These are phyloP conservation scores for Tachina fera DNA, from an alignment of 2,888 invertebrate species.

Conservation along the genomic window DNA sequence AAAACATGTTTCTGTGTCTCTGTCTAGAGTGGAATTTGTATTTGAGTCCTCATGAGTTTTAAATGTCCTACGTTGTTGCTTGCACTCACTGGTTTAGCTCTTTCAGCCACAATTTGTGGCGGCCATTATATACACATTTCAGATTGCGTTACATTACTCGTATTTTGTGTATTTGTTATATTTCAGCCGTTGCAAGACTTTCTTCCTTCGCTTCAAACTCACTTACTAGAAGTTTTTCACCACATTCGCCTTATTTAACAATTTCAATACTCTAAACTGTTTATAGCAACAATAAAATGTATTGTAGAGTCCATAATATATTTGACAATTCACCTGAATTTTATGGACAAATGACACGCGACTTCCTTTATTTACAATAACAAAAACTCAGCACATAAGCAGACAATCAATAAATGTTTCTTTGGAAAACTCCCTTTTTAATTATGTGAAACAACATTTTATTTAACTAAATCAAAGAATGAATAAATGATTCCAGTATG, in stretches of 20 bases:
- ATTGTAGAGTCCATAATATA: conserved; percentile 43
- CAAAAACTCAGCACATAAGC: not conserved
- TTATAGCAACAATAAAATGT: conserved; percentile 11
- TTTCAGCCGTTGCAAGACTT: conserved; percentile 29
- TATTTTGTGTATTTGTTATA: not conserved
- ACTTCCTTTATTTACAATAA: conserved; percentile 28
- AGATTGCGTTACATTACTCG: conserved; percentile 27
- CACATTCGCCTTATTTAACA: not conserved
- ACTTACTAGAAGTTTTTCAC: not conserved
- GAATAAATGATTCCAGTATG: not conserved
- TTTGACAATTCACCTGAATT: conserved; percentile 66
- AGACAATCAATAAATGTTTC: not conserved
- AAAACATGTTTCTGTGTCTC: conserved; percentile 62
- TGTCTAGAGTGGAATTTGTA: conserved; percentile 68
- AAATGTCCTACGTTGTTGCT: conserved; percentile 22
- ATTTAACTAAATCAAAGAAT: not conserved
- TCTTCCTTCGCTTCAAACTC: not conserved
- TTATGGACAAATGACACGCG: conserved; percentile 64
- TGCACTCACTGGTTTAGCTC: conserved; percentile 73
- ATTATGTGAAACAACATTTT: not conserved
- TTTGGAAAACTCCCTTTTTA: not conserved
- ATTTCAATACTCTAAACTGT: conserved; percentile 17
- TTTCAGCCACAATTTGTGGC: conserved; percentile 46
- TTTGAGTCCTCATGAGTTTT: conserved; percentile 74
- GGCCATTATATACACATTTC: conserved; percentile 36